Percentiles rank a stretch among this genome's conserved stretches.
These are phyloP conservation scores for Misgurnus anguillicaudatus DNA, from an alignment of 2,113 vertebrate species.

Conservation along the genomic window DNA sequence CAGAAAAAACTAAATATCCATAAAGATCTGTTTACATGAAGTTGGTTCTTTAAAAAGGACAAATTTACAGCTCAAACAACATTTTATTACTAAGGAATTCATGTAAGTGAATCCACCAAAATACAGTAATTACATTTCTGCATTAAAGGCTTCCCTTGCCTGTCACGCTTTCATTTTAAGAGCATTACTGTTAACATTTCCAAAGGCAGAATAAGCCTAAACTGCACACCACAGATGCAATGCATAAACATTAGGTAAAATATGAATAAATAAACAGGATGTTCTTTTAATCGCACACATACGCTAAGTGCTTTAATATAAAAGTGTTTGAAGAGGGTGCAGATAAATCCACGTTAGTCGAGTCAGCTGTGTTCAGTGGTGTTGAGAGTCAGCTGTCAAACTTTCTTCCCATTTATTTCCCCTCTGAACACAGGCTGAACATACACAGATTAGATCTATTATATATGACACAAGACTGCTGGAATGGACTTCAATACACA, in stretches of 20 bases:
- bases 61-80: background rate
- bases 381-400: background rate
- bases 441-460: background rate
- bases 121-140: background rate
- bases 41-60: background rate
- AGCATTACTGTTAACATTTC: conserved; percentile 6
- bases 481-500: background rate
- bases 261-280: too few relatives aligned
- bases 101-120: too few relatives aligned
- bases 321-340: background rate
- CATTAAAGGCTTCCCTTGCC: background rate
- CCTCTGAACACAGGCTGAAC: background rate
- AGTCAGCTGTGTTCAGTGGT: conserved; percentile 1
- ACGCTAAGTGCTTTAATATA: background rate
- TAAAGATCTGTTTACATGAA: background rate
- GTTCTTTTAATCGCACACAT: background rate
- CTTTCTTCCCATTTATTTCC: background rate
- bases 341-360: background rate
- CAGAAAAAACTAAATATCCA: too few relatives aligned
- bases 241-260: too few relatives aligned
- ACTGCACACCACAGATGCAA: too few relatives aligned
- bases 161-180: background rate
- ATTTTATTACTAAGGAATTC: conserved; percentile 11
- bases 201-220: background rate
- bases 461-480: conserved; percentile 13